A percentile compares a stretch with the other conserved stretches of the same genome.
Conservation (phyloP, 35 echinoderm and acorn worm genomes). For the Heliocidaris tuberculata region DNA sequence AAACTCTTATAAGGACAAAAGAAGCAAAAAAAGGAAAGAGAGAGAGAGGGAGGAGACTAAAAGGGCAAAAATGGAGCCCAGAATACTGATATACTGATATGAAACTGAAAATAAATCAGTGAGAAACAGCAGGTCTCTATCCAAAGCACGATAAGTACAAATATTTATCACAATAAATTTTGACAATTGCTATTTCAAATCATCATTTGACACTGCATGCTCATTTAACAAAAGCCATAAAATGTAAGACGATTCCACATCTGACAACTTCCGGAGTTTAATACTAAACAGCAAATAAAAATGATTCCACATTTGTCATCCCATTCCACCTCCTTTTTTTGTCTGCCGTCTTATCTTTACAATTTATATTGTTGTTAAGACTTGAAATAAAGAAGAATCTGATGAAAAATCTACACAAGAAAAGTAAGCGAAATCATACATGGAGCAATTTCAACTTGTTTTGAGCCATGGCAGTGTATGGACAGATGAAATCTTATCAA, state of each 20-base stretch:
- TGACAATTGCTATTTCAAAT: background rate
- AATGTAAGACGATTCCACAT: background rate
- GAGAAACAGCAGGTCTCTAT: background rate
- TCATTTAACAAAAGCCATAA: background rate
- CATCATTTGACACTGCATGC: background rate
- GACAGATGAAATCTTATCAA: no score
- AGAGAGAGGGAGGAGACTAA: background rate
- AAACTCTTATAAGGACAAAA: background rate
- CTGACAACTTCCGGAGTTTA: background rate
- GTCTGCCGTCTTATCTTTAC: no score
- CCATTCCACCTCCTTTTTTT: no score
- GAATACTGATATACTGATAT: background rate
- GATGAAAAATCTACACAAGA: no score
- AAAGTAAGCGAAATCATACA: no score
- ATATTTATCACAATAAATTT: slow-evolving; percentile 12
- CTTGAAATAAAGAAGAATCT: no score
- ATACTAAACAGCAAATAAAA: background rate
- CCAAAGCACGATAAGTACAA: slow-evolving; percentile 3
- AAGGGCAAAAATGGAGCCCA: background rate
- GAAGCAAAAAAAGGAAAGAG: background rate
- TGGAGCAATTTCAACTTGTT: no score
- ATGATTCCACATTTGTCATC: no score
- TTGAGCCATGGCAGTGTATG: no score
- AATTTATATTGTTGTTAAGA: no score
- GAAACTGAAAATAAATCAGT: background rate